Conservation (phyloP, 2,113 vertebrate genomes). For the Jaculus jaculus region DNA sequence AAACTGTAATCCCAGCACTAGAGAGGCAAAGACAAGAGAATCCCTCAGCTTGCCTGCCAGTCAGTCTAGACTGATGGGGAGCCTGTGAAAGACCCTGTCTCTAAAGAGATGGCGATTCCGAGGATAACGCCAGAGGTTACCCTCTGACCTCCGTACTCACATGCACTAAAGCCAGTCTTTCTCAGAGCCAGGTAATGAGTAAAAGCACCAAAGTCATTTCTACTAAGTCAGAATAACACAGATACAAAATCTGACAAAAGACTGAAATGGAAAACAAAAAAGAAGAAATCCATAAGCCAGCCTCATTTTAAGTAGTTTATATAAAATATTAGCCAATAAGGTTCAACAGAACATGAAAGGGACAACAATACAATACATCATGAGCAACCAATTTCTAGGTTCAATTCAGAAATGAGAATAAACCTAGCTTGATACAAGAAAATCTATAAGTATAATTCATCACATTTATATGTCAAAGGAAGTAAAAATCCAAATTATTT, state of each 20-base stretch:
- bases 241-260: slow-evolving; percentile 38
- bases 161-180: no score
- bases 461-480: not conserved
- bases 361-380: not conserved
- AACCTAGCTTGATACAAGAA: not conserved
- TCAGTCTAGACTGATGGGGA: no score
- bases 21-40: no score
- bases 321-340: slow-evolving; percentile 37
- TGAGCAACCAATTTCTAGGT: not conserved
- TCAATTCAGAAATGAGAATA: not conserved
- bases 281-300: not conserved
- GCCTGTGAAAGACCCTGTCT: no score
- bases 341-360: not conserved
- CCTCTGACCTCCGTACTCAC: no score
- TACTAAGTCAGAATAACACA: not conserved
- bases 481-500: not conserved
- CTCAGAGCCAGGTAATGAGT: not conserved
- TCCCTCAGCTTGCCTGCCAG: no score
- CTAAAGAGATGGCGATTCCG: no score
- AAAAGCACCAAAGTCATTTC: slow-evolving; percentile 18
- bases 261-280: not conserved
- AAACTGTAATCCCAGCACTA: no score
- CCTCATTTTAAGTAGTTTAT: not conserved
- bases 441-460: not conserved
- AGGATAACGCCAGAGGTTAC: no score